Conservation (phyloP, 1,140 invertebrate genomes). For the Wiebesia pumilae region DNA sequence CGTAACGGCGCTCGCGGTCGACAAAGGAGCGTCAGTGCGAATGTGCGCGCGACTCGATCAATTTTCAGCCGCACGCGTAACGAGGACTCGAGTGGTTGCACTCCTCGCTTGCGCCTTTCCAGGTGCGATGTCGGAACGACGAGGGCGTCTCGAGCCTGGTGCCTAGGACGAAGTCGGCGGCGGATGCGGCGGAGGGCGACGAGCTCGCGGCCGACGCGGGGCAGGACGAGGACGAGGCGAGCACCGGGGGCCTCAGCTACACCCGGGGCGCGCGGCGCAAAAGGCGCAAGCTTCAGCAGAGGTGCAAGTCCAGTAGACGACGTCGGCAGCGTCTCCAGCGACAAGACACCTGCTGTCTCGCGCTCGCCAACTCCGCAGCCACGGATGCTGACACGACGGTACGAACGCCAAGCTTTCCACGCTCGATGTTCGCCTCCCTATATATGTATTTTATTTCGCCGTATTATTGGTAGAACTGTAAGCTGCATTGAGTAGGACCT, state of each 20-base stretch:
- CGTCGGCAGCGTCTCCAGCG: slow-evolving; percentile 52
- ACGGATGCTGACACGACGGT: not conserved
- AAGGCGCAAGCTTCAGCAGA: slow-evolving; percentile 64
- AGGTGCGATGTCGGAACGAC: slow-evolving; percentile 61
- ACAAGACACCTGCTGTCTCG: slow-evolving; percentile 49
- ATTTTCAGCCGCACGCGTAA: not conserved
- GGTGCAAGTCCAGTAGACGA: slow-evolving; percentile 64
- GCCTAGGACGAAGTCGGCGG: not conserved
- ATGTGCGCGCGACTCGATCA: not conserved
- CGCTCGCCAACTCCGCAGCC: not conserved
- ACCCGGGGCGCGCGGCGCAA: slow-evolving; percentile 38
- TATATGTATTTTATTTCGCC: too few relatives aligned
- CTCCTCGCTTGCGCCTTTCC: not conserved
- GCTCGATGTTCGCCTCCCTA: not conserved
- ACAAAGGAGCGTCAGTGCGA: not conserved
- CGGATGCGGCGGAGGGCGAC: too few relatives aligned
- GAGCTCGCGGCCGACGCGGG: not conserved
- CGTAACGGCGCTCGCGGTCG: too few relatives aligned
- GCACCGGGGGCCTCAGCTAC: not conserved
- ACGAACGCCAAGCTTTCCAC: not conserved
- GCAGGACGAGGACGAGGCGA: slow-evolving; percentile 24
- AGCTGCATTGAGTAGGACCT: too few relatives aligned
- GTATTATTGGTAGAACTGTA: too few relatives aligned
- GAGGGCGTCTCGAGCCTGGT: slow-evolving; percentile 46
- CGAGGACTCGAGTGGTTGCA: not conserved